Conservation (phyloP, 2,113 vertebrate species). For the Scartelaos histophorus region DNA sequence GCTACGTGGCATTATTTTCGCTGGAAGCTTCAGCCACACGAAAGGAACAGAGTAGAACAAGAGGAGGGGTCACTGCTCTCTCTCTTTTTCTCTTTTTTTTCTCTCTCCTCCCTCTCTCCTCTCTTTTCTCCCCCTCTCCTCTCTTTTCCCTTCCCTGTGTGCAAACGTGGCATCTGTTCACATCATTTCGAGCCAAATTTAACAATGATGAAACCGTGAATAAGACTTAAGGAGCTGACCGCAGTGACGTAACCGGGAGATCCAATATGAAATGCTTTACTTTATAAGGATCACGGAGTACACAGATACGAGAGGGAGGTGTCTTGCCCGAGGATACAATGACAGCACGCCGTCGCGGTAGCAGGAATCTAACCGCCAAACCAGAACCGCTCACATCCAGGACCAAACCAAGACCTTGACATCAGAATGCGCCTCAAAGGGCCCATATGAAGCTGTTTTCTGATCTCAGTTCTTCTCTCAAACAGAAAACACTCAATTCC, state of each 20-base stretch:
- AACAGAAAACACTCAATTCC: no score
- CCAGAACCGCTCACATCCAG: no score
- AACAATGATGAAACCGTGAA: neutral
- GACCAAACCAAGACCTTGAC: no score
- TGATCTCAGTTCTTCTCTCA: no score
- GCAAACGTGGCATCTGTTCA: conserved; percentile 4
- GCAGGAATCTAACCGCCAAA: no score
- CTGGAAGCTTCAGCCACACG: conserved; percentile 21
- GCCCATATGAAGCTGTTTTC: no score
- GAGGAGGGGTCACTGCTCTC: conserved; percentile 4
- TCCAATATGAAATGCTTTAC: neutral
- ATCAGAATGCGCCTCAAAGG: no score
- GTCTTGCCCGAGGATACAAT: neutral
- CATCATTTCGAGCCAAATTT: neutral
- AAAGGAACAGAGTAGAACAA: conserved; percentile 1
- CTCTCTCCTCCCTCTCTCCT: neutral
- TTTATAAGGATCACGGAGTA: neutral
- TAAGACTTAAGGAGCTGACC: neutral
- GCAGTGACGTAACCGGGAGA: neutral
- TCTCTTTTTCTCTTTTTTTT: neutral
- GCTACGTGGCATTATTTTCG: conserved; percentile 80
- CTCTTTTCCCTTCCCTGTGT: neutral
- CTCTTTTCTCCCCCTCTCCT: neutral
- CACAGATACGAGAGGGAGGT: neutral
- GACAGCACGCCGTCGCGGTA: neutral